A percentile compares a stretch with the other conserved stretches of the same genome.
phyloP scores from a whole-genome alignment of 2,888 invertebrate species.

The Mythimna vitellina region DNA sequence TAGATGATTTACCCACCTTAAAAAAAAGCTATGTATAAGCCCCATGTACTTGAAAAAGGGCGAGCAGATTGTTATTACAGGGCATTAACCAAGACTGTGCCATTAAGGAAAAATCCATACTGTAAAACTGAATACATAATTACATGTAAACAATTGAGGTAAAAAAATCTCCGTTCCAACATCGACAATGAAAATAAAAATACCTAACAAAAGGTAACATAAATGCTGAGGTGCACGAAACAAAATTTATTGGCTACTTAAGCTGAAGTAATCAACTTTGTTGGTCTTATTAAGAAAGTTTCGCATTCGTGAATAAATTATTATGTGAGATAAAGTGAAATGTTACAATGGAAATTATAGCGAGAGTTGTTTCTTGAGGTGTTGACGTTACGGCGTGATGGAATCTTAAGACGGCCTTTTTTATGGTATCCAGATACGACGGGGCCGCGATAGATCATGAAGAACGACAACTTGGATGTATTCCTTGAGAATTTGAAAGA shows the following conservation, averaged over 20 bases:
- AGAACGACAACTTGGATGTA: too few relatives aligned
- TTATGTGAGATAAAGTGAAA: slow-evolving; percentile 17
- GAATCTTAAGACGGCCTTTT: too few relatives aligned
- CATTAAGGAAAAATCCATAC: neutral
- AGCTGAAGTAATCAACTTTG: slow-evolving; percentile 56
- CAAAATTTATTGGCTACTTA: slow-evolving; percentile 60
- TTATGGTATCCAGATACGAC: too few relatives aligned
- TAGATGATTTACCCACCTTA: too few relatives aligned
- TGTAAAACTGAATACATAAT: neutral
- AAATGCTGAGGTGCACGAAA: slow-evolving; percentile 40
- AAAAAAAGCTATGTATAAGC: neutral
- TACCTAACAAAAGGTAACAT: slow-evolving; percentile 11
- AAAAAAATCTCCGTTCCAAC: slow-evolving; percentile 20
- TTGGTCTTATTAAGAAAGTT: slow-evolving; percentile 62
- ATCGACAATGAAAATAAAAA: slow-evolving; percentile 22
- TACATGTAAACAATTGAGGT: slow-evolving; percentile 2
- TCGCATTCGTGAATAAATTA: slow-evolving; percentile 52
- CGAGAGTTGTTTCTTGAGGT: neutral
- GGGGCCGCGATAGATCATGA: too few relatives aligned
- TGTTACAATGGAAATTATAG: neutral
- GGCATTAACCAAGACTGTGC: too few relatives aligned
- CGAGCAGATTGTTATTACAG: neutral
- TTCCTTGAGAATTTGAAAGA: too few relatives aligned
- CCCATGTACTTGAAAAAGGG: too few relatives aligned
- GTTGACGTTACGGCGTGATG: neutral